Percentiles rank a stretch among this genome's conserved stretches.
These are phyloP conservation scores for Drosophila demipolita DNA, from an alignment of 2,888 invertebrate genomes.

Conservation along the genomic window DNA sequence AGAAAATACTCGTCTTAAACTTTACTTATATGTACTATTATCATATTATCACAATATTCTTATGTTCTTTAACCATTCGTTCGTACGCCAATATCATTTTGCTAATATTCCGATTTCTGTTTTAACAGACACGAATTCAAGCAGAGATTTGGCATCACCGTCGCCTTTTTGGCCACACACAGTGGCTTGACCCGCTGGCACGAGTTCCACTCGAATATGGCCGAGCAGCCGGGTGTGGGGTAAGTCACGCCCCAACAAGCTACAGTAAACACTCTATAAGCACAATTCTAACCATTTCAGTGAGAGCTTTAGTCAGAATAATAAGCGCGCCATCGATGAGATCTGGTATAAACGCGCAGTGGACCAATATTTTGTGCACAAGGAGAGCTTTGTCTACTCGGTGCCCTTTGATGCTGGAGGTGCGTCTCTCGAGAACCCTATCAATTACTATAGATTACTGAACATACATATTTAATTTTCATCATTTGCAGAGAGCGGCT, in stretches of 20 bases:
- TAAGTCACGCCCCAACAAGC: constrained; percentile 58
- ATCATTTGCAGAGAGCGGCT: constrained; percentile 73
- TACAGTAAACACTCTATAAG: neutral
- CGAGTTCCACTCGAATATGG: constrained; percentile 88
- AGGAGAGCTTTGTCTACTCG: constrained; percentile 93
- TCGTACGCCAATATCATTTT: neutral
- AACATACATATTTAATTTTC: neutral
- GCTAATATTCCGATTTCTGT: constrained; percentile 39
- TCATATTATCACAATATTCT: constrained; percentile 23
- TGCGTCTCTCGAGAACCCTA: constrained; percentile 27
- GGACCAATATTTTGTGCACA: constrained; percentile 92
- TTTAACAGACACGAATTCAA: constrained; percentile 91
- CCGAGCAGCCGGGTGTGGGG: constrained; percentile 84
- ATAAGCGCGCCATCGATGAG: constrained; percentile 93
- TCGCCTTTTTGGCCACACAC: constrained; percentile 95
- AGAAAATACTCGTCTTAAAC: constrained; percentile 42
- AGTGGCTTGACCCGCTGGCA: constrained; percentile 96
- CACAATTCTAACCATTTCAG: constrained; percentile 83
- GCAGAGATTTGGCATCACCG: constrained; percentile 92
- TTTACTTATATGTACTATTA: constrained; percentile 11
- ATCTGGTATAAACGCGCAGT: constrained; percentile 95
- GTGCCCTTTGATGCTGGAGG: constrained; percentile 88
- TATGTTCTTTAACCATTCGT: neutral
- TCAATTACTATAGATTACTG: neutral
- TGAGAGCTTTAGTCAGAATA: constrained; percentile 90